Evolutionary conservation across 2,797 vertebrate species (phyloP).

Genomic region (Cebuella pygmaea): DNA sequence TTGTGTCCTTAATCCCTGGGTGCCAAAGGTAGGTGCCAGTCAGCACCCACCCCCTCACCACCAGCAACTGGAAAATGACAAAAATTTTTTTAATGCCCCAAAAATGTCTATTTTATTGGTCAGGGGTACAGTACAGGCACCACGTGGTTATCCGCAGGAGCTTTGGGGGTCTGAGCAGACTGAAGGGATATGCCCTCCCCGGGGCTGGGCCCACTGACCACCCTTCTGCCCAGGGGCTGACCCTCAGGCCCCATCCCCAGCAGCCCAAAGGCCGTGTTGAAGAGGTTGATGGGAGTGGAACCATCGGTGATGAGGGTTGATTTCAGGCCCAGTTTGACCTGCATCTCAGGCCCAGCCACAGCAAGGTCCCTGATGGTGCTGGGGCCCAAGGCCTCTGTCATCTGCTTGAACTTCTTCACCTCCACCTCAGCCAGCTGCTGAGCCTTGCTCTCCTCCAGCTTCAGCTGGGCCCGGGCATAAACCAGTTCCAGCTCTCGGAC

Average conservation of each 20-base stretch:
- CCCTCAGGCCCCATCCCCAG: conserved; percentile 84
- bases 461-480: conserved; percentile 87
- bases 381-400: conserved; percentile 87
- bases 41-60: too few relatives aligned
- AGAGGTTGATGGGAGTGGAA: conserved; percentile 93
- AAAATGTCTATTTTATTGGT: neutral
- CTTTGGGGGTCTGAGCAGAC: neutral
- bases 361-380: conserved; percentile 91
- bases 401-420: conserved; percentile 87
- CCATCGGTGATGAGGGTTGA: conserved; percentile 95
- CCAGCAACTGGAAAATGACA: too few relatives aligned
- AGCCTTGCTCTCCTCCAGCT: conserved; percentile 89
- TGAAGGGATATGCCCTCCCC: neutral
- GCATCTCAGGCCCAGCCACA: conserved; percentile 91
- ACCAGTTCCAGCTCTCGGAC: conserved; percentile 89
- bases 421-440: conserved; percentile 88
- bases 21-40: too few relatives aligned
- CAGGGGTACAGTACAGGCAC: neutral
- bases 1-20: too few relatives aligned
- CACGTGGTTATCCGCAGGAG: neutral
- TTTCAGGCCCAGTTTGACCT: conserved; percentile 93
- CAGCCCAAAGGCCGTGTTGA: conserved; percentile 91
- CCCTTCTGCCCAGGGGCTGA: neutral
- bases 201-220: rapidly evolving
- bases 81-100: neutral